Evolutionary conservation across 2,888 invertebrate genomes (phyloP).

Genomic region (Troides aeacus): DNA sequence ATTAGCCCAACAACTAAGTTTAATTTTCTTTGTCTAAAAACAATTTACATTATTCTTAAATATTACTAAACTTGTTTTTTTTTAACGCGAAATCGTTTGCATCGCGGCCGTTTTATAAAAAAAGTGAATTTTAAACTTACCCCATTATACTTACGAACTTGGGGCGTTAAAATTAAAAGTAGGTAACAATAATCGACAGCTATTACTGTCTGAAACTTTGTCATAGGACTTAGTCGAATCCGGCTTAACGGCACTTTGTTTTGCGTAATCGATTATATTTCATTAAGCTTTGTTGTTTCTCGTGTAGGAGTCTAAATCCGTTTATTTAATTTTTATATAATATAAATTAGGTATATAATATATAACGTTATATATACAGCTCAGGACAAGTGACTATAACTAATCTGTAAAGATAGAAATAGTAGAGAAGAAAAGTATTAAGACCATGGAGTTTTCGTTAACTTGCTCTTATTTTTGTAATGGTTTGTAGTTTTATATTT

Average conservation of each 20-base stretch:
- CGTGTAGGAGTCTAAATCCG: neutral
- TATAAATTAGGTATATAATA: too few species aligned
- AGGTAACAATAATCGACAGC: constrained; percentile 26
- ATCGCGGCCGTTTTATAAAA: constrained; percentile 3
- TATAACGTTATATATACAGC: too few species aligned
- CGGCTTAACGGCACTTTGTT: constrained; percentile 21
- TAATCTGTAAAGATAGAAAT: too few species aligned
- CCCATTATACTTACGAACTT: constrained; percentile 20
- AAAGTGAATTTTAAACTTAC: constrained; percentile 18
- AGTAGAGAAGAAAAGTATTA: too few species aligned
- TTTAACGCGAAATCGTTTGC: neutral
- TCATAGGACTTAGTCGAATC: constrained; percentile 13
- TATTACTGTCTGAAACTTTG: constrained; percentile 27
- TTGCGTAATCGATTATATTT: constrained; percentile 19
- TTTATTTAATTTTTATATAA: neutral
- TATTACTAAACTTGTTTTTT: too few species aligned
- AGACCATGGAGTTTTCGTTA: too few species aligned
- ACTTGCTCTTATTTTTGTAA: too few species aligned
- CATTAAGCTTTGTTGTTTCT: constrained; percentile 14
- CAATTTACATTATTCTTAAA: too few species aligned
- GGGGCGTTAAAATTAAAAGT: constrained; percentile 23
- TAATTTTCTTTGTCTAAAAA: too few species aligned
- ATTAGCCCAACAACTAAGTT: too few species aligned
- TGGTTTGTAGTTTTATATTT: too few species aligned
- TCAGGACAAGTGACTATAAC: too few species aligned